Evolutionary conservation across 2,113 vertebrate species (phyloP).

Genomic region (Tyrannus savana): DNA sequence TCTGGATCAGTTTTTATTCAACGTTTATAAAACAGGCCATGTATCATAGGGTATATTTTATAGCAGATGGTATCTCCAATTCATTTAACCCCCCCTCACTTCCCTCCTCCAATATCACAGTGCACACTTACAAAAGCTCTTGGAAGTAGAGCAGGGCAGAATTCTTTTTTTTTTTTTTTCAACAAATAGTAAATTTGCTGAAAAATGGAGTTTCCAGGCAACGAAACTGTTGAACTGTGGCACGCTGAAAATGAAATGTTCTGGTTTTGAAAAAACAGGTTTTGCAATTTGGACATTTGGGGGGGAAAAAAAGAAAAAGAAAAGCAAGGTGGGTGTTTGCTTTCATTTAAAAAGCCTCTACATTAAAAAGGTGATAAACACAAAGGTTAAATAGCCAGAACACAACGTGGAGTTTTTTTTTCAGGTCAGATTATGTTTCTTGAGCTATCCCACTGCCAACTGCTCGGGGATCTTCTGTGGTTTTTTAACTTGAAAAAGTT

Average conservation of each 20-base stretch:
- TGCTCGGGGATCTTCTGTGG: background rate
- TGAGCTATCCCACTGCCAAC: background rate
- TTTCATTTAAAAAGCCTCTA: background rate
- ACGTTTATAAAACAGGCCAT: constrained; percentile 58
- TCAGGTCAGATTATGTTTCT: background rate
- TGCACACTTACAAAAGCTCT: constrained; percentile 8
- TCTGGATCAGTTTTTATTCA: constrained; percentile 66
- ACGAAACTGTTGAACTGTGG: constrained; percentile 32
- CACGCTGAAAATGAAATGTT: background rate
- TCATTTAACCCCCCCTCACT: constrained; percentile 20
- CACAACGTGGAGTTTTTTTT: background rate
- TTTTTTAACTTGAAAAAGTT: background rate
- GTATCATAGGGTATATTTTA: constrained; percentile 59
- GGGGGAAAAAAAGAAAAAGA: rapidly evolving
- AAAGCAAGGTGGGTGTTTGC: background rate
- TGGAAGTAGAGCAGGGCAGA: constrained; percentile 8
- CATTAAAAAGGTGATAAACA: background rate
- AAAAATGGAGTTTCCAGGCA: constrained; percentile 48
- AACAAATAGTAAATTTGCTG: constrained; percentile 49
- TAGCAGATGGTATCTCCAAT: constrained; percentile 66
- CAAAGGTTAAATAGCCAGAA: background rate
- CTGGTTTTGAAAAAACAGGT: background rate
- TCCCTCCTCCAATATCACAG: constrained; percentile 35
- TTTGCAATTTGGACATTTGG: background rate
- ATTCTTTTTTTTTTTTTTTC: background rate